Evolutionary conservation across 2,888 invertebrate species (phyloP).

Genomic region (Zootermopsis nevadensis): DNA sequence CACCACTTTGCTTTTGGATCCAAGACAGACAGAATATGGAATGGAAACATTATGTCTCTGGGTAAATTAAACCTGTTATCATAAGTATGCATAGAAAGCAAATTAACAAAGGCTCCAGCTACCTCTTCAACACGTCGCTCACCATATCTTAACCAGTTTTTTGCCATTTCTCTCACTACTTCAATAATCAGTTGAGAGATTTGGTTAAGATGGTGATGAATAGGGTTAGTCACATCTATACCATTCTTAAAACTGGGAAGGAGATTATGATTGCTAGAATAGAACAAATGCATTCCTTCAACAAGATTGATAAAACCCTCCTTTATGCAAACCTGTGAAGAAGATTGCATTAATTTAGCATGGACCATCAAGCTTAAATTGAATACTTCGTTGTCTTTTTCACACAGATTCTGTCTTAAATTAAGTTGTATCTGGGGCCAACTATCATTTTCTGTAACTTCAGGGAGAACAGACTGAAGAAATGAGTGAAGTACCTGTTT

Average conservation of each 20-base stretch:
- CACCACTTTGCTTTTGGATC: slow-evolving; percentile 51
- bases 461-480: slow-evolving; percentile 30
- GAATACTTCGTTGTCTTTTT: slow-evolving; percentile 46
- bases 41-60: slow-evolving; percentile 41
- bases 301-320: slow-evolving; percentile 50
- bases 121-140: slow-evolving; percentile 47
- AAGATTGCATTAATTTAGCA: slow-evolving; percentile 48
- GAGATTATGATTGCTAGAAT: slow-evolving; percentile 20
- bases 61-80: slow-evolving; percentile 10
- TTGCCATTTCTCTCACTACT: slow-evolving; percentile 43
- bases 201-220: slow-evolving; percentile 40
- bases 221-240: slow-evolving; percentile 26
- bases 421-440: slow-evolving; percentile 42
- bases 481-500: slow-evolving; percentile 38
- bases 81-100: slow-evolving; percentile 43
- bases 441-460: slow-evolving; percentile 15
- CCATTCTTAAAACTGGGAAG: slow-evolving; percentile 40
- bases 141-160: slow-evolving; percentile 47
- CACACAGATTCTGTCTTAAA: slow-evolving; percentile 37
- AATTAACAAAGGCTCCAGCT: slow-evolving; percentile 41
- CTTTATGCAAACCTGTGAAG: slow-evolving; percentile 40
- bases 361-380: slow-evolving; percentile 46
- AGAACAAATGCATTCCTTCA: slow-evolving; percentile 38
- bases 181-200: slow-evolving; percentile 47
- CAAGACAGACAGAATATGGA: slow-evolving; percentile 44